Percentiles rank a stretch among this genome's conserved stretches.
Evolutionary conservation across 2,888 invertebrate species (phyloP).

Genomic region (Adelognathus sp.): DNA sequence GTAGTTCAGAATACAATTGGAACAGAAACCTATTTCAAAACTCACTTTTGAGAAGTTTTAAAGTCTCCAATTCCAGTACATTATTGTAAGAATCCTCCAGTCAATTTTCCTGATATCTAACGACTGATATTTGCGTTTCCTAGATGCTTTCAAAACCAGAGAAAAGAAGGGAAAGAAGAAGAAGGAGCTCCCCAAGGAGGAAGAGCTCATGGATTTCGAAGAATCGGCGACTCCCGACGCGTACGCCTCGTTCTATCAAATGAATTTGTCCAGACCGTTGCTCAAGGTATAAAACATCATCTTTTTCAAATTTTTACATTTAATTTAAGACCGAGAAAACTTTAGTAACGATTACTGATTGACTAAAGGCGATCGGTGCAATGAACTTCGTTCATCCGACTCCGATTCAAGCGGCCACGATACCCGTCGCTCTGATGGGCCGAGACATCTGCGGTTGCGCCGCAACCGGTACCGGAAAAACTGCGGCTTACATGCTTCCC

Average conservation of each 20-base stretch:
- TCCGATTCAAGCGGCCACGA: slow-evolving; percentile 97
- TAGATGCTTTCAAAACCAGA: slow-evolving; percentile 77
- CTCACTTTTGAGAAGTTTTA: too few relatives aligned
- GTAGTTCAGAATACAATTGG: too few relatives aligned
- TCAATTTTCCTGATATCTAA: neutral
- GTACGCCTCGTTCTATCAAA: slow-evolving; percentile 91
- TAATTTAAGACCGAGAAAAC: neutral
- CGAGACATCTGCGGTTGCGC: slow-evolving; percentile 99
- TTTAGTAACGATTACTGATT: slow-evolving; percentile 53
- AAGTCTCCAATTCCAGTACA: too few relatives aligned
- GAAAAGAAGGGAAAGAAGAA: slow-evolving; percentile 75
- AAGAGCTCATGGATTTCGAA: slow-evolving; percentile 83
- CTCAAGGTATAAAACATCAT: slow-evolving; percentile 85
- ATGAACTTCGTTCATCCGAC: slow-evolving; percentile 97
- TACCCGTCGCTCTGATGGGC: slow-evolving; percentile 95
- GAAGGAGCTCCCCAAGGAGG: slow-evolving; percentile 82
- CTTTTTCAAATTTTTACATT: neutral
- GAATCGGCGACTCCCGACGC: slow-evolving; percentile 87
- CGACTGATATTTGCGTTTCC: too few relatives aligned
- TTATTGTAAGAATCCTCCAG: neutral
- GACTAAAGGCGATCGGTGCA: slow-evolving; percentile 88
- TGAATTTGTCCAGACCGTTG: slow-evolving; percentile 97
- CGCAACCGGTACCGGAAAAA: slow-evolving; percentile 99
- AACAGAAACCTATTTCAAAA: too few relatives aligned
- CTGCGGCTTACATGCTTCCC: slow-evolving; percentile 99